These are phyloP conservation scores for Globia sparganii DNA, from an alignment of 2,888 invertebrate species.

Conservation along the genomic window DNA sequence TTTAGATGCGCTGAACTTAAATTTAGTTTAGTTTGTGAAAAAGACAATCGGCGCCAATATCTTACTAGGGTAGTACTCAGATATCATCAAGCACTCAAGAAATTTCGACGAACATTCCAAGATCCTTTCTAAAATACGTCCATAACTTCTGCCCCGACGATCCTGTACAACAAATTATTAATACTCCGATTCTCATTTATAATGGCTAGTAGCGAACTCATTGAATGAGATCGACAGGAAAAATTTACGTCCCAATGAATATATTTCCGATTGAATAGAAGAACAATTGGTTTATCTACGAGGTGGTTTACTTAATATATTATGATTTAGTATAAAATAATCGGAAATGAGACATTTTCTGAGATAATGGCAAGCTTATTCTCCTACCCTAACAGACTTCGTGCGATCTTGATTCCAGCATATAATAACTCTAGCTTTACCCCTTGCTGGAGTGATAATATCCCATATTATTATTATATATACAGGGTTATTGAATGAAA, in stretches of 20 bases:
- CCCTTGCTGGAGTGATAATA: too few relatives aligned
- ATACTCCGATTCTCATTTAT: conserved; percentile 57
- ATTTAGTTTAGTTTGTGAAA: too few relatives aligned
- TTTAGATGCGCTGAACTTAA: too few relatives aligned
- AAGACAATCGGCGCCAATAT: too few relatives aligned
- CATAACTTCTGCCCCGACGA: conserved; percentile 39
- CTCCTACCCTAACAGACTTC: not conserved
- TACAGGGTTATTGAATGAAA: too few relatives aligned
- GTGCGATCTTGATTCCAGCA: not conserved
- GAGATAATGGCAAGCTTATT: not conserved
- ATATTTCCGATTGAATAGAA: conserved; percentile 44
- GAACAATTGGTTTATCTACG: conserved; percentile 33
- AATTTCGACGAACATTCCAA: conserved; percentile 13
- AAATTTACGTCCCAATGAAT: conserved; percentile 60
- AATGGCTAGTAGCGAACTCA: conserved; percentile 41
- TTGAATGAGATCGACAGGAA: conserved; percentile 49
- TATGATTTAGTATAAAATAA: not conserved
- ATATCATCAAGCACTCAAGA: not conserved
- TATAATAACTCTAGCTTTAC: not conserved
- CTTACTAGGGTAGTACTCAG: not conserved
- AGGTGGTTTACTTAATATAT: conserved; percentile 13
- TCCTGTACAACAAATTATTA: conserved; percentile 55
- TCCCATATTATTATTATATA: too few relatives aligned
- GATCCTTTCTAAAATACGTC: conserved; percentile 28
- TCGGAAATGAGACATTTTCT: not conserved